These are phyloP conservation scores for Drepanosiphum platanoidis DNA, from an alignment of 2,888 invertebrate species.

Conservation along the genomic window DNA sequence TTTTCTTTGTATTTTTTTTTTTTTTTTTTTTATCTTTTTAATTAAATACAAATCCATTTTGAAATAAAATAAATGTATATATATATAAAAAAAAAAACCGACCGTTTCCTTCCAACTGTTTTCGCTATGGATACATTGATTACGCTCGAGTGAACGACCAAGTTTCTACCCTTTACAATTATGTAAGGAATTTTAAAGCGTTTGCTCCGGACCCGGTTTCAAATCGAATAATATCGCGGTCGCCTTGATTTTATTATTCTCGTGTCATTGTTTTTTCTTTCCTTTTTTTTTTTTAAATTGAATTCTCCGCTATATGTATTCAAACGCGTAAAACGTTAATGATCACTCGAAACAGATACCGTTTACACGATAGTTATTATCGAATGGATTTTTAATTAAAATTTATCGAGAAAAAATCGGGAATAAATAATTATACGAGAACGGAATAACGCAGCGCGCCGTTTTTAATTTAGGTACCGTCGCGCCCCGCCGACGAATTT, in stretches of 20 bases:
- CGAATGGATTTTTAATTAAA: background rate
- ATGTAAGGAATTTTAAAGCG: slow-evolving; percentile 6
- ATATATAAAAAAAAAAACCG: background rate
- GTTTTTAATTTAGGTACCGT: too few relatives aligned
- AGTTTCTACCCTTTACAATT: slow-evolving; percentile 18
- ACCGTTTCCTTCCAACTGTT: slow-evolving; percentile 20
- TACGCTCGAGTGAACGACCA: background rate
- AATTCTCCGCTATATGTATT: background rate
- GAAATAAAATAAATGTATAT: slow-evolving; percentile 3
- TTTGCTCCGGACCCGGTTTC: background rate
- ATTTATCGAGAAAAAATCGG: background rate
- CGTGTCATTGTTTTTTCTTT: background rate
- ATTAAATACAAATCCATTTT: slow-evolving; percentile 41
- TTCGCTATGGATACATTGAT: background rate
- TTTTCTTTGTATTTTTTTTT: background rate
- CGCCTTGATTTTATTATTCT: background rate
- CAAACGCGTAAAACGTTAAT: background rate
- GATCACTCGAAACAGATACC: background rate
- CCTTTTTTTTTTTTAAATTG: background rate
- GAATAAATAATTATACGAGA: background rate
- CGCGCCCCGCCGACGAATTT: background rate
- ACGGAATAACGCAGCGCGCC: too few relatives aligned
- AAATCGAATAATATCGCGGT: background rate
- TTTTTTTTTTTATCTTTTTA: slow-evolving; percentile 27
- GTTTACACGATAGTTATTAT: background rate